Conservation (phyloP, 2,797 vertebrate species). For the Oreortyx pictus region DNA sequence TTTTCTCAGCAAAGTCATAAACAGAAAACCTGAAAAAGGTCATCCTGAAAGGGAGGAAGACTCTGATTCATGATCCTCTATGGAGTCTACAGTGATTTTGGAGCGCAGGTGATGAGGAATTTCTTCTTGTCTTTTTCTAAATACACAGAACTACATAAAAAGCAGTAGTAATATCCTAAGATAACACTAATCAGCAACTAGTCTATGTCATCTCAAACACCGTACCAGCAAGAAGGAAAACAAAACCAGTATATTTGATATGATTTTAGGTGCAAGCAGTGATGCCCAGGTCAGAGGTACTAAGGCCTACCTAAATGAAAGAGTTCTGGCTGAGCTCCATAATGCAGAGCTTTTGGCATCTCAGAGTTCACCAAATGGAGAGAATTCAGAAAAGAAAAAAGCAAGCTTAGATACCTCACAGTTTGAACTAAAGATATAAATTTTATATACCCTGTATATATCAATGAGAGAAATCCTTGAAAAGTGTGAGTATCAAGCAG, state of each 20-base stretch:
- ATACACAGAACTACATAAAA: background rate
- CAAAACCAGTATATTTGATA: background rate
- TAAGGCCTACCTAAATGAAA: background rate
- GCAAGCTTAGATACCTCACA: background rate
- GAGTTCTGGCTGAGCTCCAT: background rate
- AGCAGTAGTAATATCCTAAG: background rate
- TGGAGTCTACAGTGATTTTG: background rate
- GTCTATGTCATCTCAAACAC: background rate
- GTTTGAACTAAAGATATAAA: background rate
- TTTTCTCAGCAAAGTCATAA: background rate
- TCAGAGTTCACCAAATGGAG: background rate
- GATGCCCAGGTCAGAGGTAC: background rate
- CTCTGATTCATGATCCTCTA: accelerated
- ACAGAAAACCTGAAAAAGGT: background rate
- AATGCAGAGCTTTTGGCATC: background rate
- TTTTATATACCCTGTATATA: background rate
- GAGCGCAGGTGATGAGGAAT: background rate
- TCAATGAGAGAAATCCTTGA: background rate
- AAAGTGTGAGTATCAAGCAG: background rate
- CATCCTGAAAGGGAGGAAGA: background rate
- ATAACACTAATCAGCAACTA: background rate
- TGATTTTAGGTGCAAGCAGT: background rate
- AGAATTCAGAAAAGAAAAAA: background rate
- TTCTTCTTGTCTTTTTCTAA: background rate
- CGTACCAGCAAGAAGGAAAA: background rate